Base-by-base conservation (phyloP, 2,797 vertebrate species). In the Spondyliosoma cantharus region DNA sequence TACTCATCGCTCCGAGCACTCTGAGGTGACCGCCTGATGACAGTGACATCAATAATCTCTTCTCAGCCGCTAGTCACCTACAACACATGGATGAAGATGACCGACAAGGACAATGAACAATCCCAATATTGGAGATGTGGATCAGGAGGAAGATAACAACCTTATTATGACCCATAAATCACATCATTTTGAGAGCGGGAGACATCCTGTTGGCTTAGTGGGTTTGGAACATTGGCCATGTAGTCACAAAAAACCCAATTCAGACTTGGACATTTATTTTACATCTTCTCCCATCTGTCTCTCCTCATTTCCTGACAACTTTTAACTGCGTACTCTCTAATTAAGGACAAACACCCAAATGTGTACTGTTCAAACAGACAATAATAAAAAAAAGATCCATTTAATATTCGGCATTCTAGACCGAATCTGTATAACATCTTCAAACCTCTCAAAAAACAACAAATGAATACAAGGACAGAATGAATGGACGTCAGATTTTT, bases 31-130 rank as follows among this genome's bases (percentile, higher is more conserved):
- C 72, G 78, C 72, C 83, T 42, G 63, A 76, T 82, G 88, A 92
- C 86, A 89, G 88, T 81, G 80, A 85, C 90, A 89, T 90, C 89
- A 93, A 87, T 92, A 91, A 91, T 89, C 84, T 83, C 80, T 82
- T 85, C 80, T 87, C 71, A 9, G 82, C 22, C n/a, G 20, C 75
- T 20, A 69, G 22, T 87, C 78, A 74, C 78, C 82, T 42, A 74
- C 78, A 76, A 83, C 69, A 82, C 65, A 24, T 2, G 29, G 81
- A 69, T 43, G 86, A 59, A 76, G 84, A 90, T 79, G 87, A 88
- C 83, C 73, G 82, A 91, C 90, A 91, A 92, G 86, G 86, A 84
- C 86, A 74, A 75, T 64, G 88, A 89, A 83, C 84, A 85, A 84
- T 87, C 85, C 83, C 85, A 84, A 91, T 87, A 90, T 86, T 84